Conservation (phyloP, 2,888 invertebrate genomes). For the Sinhomidia bicolor region DNA sequence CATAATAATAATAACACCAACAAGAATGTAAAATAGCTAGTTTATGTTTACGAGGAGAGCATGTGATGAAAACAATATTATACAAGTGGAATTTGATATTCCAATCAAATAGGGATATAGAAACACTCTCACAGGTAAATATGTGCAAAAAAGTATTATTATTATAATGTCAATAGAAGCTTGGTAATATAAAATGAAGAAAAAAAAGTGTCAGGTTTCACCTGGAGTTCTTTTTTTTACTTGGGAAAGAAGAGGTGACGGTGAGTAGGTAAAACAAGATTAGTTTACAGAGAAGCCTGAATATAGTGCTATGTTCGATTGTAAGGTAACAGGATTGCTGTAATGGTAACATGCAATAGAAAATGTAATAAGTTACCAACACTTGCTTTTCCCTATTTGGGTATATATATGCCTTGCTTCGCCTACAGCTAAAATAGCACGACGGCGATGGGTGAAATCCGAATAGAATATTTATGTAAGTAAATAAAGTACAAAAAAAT, state of each 20-base stretch:
- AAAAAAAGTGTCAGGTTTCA: slow-evolving; percentile 64
- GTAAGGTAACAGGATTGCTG: slow-evolving; percentile 21
- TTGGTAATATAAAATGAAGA: not conserved
- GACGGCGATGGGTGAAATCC: not conserved
- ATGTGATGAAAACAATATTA: slow-evolving; percentile 59
- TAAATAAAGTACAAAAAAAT: slow-evolving; percentile 46
- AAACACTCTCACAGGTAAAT: too few relatives aligned
- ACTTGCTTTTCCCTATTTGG: not conserved
- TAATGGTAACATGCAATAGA: slow-evolving; percentile 44
- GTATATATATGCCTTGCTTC: too few relatives aligned
- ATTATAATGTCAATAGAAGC: not conserved
- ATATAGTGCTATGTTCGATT: not conserved
- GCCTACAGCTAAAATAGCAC: not conserved
- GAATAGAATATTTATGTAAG: slow-evolving; percentile 54
- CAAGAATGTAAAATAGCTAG: slow-evolving; percentile 29
- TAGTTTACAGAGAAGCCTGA: not conserved
- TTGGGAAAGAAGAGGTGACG: not conserved
- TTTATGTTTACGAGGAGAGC: slow-evolving; percentile 18
- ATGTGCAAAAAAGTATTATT: not conserved
- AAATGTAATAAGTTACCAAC: not conserved
- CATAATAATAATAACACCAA: slow-evolving; percentile 5
- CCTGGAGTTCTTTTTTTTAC: slow-evolving; percentile 24
- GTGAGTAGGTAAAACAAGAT: not conserved
- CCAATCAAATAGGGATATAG: not conserved
- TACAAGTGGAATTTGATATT: slow-evolving; percentile 6